Percentiles rank a stretch among this genome's conserved stretches.
Conservation (phyloP, 2,888 invertebrate species). For the Drosophila percnosoma region DNA sequence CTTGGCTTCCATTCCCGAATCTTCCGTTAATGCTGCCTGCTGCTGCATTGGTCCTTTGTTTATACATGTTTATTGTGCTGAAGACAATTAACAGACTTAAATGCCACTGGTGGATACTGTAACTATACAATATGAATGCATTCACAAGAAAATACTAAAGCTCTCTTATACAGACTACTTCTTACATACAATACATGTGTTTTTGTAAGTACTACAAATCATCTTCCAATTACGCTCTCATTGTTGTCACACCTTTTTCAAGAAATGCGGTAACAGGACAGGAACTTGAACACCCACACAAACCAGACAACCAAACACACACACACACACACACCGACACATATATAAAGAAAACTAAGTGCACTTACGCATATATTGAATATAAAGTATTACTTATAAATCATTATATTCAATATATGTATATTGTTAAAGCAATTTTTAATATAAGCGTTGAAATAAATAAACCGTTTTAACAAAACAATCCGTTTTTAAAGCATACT, state of each 20-base stretch:
- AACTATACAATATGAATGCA: conserved; percentile 43
- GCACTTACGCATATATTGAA: conserved; percentile 67
- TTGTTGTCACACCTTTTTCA: conserved; percentile 50
- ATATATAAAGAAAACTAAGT: conserved; percentile 61
- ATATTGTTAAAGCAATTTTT: conserved; percentile 74
- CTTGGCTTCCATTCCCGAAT: conserved; percentile 64
- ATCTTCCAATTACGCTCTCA: conserved; percentile 55
- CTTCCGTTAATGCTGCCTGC: conserved; percentile 61
- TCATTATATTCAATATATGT: conserved; percentile 61
- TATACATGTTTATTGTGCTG: conserved; percentile 21
- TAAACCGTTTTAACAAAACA: conserved; percentile 74
- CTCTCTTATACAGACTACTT: conserved; percentile 27
- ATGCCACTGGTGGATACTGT: conserved; percentile 75
- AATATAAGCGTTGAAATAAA: conserved; percentile 80
- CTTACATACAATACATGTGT: conserved; percentile 11
- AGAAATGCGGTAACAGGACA: conserved; percentile 47
- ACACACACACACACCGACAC: conserved; percentile 13
- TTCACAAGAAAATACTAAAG: conserved; percentile 21
- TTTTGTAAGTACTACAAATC: conserved; percentile 31
- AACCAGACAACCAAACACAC: background rate
- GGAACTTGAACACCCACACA: conserved; percentile 41
- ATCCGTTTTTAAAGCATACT: background rate
- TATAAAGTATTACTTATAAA: conserved; percentile 47
- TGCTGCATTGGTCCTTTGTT: conserved; percentile 40
- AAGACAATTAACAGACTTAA: conserved; percentile 56